These are phyloP conservation scores for Spea multiplicata DNA, from an alignment of 2,113 vertebrate species.

Conservation along the genomic window DNA sequence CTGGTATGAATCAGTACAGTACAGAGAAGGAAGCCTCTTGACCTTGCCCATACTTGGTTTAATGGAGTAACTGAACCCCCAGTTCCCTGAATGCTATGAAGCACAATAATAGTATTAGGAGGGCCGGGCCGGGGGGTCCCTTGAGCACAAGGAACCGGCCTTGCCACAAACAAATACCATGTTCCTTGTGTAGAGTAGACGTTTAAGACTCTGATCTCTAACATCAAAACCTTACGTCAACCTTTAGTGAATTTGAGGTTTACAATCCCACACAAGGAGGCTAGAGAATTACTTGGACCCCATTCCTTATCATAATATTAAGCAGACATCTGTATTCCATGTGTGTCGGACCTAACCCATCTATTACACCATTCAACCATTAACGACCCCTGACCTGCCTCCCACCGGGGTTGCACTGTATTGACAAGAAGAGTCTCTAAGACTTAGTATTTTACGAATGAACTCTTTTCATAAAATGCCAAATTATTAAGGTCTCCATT, in stretches of 20 bases:
- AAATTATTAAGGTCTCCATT: background rate
- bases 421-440: slow-evolving; percentile 6
- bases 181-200: too few species aligned
- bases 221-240: background rate
- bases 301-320: background rate
- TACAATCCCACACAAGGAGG: slow-evolving; percentile 13
- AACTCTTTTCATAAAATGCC: slow-evolving; percentile 12
- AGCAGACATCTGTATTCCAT: slow-evolving; percentile 43
- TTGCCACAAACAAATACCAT: too few species aligned
- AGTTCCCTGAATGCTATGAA: too few species aligned
- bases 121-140: too few species aligned
- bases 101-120: too few species aligned
- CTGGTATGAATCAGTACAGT: too few species aligned
- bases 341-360: slow-evolving; percentile 21
- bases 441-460: background rate
- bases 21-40: too few species aligned
- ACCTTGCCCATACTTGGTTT: too few species aligned
- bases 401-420: slow-evolving; percentile 20
- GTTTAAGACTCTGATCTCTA: background rate
- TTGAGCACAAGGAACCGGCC: too few species aligned
- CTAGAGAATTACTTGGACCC: slow-evolving; percentile 28
- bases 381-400: slow-evolving; percentile 26
- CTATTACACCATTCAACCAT: slow-evolving; percentile 2
- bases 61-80: too few species aligned
- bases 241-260: slow-evolving; percentile 7